These are phyloP conservation scores for Nymphicus hollandicus DNA, from an alignment of 2,113 vertebrate genomes.

Conservation along the genomic window DNA sequence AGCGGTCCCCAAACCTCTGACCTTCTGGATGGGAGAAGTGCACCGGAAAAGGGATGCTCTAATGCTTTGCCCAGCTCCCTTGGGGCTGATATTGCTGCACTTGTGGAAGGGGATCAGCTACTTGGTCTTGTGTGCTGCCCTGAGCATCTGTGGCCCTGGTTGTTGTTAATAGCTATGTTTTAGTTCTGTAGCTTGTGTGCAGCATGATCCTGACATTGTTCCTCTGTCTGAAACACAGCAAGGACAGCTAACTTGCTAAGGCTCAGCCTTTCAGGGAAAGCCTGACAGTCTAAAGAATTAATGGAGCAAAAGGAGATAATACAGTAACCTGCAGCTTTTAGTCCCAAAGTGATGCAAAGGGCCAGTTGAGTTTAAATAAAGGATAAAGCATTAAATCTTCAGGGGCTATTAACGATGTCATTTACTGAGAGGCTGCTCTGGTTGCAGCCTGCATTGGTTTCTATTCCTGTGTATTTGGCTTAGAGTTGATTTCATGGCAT, in stretches of 20 bases:
- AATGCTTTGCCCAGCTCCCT: neutral
- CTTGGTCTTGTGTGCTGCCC: accelerated
- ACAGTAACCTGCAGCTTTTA: neutral
- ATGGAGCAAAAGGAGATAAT: neutral
- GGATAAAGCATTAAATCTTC: neutral
- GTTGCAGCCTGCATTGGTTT: neutral
- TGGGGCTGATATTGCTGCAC: neutral
- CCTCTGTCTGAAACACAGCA: neutral
- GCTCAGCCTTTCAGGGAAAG: neutral
- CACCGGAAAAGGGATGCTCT: neutral
- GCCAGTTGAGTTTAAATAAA: neutral
- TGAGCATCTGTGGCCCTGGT: neutral
- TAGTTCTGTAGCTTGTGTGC: accelerated
- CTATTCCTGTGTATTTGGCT: neutral
- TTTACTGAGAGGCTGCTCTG: neutral
- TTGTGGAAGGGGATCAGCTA: neutral
- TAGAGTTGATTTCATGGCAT: neutral
- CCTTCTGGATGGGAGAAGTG: slow-evolving; percentile 36
- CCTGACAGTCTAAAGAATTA: neutral
- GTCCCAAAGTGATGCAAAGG: neutral
- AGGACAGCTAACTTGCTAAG: neutral
- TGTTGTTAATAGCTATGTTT: neutral
- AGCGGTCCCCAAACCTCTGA: slow-evolving; percentile 68
- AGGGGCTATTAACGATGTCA: neutral
- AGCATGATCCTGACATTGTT: neutral